Base-by-base conservation (phyloP, 2,113 vertebrate genomes). In the Rhinolophus sinicus region DNA sequence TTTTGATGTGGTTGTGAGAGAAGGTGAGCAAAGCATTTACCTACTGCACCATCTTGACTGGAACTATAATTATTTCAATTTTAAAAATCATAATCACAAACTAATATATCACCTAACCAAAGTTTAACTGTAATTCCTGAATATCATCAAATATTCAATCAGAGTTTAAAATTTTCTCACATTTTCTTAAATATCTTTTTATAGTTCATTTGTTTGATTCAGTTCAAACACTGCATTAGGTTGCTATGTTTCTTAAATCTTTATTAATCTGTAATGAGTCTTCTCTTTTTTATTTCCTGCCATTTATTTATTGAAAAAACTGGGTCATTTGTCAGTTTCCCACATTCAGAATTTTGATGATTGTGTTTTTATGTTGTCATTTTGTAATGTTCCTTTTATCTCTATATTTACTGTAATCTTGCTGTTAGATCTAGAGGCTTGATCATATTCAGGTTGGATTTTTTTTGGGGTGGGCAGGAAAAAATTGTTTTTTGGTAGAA, bases 81-180 rank as follows among this genome's bases (percentile, higher is more conserved):
- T 35, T 22, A 22, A 62, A 92, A 89, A 75, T 19, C 28, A 56
- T 35, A 92, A 52, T 16, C 40, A 77, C 1, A 65, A 22, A 73
- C 16, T 4, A 22, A 8, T 72, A 10, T 69, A 28, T 91, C 75
- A 90, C 24, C 15, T 80, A 91, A 54, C 16, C 83, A 91, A 77
- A 77, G 21, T 80, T 78, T 88, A 73, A 50, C 60, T 96, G 6
- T 78, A 88, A 90, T 93, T 93, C 24, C 38, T 91, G 90, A 93
- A 77, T 84, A 65, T 83, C 50, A 89, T 19, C 62, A 90, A 77
- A 87, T 67, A 60, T 50, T 38, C 16, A 50, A 50, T 50, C 47
- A 50, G 47, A 47, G 78, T 33, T 93, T 89, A 30, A 95, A 54
- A 38, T 35, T 75, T 50, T 85, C 67, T 89, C 67, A 83, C 14